Evolutionary conservation across 1,140 invertebrate genomes (phyloP), one percentile per base, ranked within the genome.

Genomic region (Drosophila tropicalis): DNA sequence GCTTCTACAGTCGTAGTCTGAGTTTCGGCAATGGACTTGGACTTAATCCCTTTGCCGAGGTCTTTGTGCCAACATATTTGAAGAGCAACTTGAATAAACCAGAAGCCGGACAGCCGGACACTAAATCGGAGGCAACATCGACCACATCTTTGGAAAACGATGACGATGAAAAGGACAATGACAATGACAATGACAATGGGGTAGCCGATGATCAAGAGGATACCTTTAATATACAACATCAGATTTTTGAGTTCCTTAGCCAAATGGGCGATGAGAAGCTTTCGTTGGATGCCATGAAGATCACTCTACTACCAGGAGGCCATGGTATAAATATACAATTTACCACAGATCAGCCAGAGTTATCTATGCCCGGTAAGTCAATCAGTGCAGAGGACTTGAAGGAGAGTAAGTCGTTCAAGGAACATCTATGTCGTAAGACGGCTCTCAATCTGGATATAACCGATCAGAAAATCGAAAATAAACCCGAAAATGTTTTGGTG

Each of bases 41-140:
- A 1, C 70, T 86, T 0, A 86, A 86, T 57, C 83, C 83, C 5
- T 67, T 83, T 56, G 83, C 83, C 0, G 40, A 66, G n/a, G 83
- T 79, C 9, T 86, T 86, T 44, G 76, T 86, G 44, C 83, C 83
- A 6, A 79, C 67, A 13, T 47, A 51, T 47, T 15, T 63, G 15
- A 75, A 63, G 25, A 19, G 9, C n/a, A 34, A 74, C 5, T 7
- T n/a, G 4, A 7, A 9, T 0, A 9, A 5, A 7, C n/a, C 3
- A n/a, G 32, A 15, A 1, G 1, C 2, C 1, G 40, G 36, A 7
- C 41, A 41, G 9, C 64, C 47, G 9, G 15, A 12, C 3, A 22
- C 44, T 22, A 77, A 62, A 22, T 29, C 72, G 5, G 44, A 63
- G 36, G 34, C 65, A 0, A 80, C 72, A 1, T 86, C 82, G 9